Percentiles rank a stretch among this genome's conserved stretches.
These are phyloP conservation scores for Drosophila austrosaltans DNA, from an alignment of 2,888 invertebrate species.

Conservation along the genomic window DNA sequence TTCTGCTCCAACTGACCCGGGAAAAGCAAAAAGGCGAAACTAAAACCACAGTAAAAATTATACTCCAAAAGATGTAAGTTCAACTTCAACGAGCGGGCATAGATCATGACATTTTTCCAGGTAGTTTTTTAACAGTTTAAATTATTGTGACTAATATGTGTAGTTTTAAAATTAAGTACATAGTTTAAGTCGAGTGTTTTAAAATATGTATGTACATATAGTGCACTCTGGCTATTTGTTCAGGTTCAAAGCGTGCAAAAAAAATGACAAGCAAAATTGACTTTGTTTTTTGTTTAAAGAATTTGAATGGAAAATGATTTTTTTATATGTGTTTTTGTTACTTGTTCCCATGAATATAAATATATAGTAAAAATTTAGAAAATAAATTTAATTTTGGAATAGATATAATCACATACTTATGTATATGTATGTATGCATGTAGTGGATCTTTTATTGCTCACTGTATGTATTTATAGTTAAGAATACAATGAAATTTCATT, in stretches of 20 bases:
- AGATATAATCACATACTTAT: too few species aligned
- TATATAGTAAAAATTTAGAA: too few species aligned
- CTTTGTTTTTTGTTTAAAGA: too few species aligned
- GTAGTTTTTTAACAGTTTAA: neutral
- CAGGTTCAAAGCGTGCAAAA: neutral
- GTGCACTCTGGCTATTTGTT: neutral
- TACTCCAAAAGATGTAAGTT: slow-evolving; percentile 20
- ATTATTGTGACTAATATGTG: neutral
- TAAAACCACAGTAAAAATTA: slow-evolving; percentile 38
- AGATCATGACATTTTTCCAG: slow-evolving; percentile 10
- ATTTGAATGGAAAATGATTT: too few species aligned
- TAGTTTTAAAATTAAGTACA: slow-evolving; percentile 4
- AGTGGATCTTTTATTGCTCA: too few species aligned
- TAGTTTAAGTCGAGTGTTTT: neutral
- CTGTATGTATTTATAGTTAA: too few species aligned
- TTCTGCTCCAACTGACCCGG: slow-evolving; percentile 46
- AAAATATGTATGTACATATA: neutral
- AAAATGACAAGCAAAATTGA: neutral
- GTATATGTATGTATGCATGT: too few species aligned
- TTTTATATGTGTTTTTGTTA: too few species aligned
- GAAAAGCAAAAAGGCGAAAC: slow-evolving; percentile 13
- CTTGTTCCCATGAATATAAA: too few species aligned
- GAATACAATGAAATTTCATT: too few species aligned
- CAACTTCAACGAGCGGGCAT: neutral
- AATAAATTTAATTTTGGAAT: too few species aligned